These are phyloP conservation scores for Drosophila mercatorum DNA, from an alignment of 2,888 invertebrate species.

Conservation along the genomic window DNA sequence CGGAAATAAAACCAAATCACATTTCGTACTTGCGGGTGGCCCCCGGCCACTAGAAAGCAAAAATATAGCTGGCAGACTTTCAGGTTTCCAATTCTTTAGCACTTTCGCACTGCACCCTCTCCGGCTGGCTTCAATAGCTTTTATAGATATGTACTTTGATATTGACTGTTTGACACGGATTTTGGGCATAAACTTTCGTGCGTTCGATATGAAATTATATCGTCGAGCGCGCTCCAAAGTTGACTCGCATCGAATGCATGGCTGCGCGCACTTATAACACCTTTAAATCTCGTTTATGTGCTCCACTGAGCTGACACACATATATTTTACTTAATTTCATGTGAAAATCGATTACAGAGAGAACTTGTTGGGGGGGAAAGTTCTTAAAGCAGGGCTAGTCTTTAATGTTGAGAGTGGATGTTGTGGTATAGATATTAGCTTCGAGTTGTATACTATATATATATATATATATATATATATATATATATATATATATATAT, in stretches of 20 bases:
- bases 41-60: constrained; percentile 11
- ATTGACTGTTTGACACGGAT: constrained; percentile 70
- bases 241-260: constrained; percentile 33
- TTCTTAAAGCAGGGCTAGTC: not conserved
- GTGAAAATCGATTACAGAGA: constrained; percentile 14
- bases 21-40: constrained; percentile 16
- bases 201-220: constrained; percentile 53
- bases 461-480: no score
- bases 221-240: constrained; percentile 10
- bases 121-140: constrained; percentile 43
- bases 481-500: no score
- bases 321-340: constrained; percentile 2
- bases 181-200: constrained; percentile 55
- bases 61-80: constrained; percentile 30
- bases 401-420: not conserved
- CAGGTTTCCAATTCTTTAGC: constrained; percentile 54
- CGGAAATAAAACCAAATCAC: constrained; percentile 69
- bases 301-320: not conserved
- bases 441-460: no score
- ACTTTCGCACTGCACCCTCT: constrained; percentile 25
- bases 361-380: not conserved
- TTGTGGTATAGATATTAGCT: not conserved
- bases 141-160: constrained; percentile 59
- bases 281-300: constrained; percentile 33
- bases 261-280: constrained; percentile 62